Evolutionary conservation across 2,888 invertebrate species (phyloP).

Genomic region (Digitonthophagus gazella): DNA sequence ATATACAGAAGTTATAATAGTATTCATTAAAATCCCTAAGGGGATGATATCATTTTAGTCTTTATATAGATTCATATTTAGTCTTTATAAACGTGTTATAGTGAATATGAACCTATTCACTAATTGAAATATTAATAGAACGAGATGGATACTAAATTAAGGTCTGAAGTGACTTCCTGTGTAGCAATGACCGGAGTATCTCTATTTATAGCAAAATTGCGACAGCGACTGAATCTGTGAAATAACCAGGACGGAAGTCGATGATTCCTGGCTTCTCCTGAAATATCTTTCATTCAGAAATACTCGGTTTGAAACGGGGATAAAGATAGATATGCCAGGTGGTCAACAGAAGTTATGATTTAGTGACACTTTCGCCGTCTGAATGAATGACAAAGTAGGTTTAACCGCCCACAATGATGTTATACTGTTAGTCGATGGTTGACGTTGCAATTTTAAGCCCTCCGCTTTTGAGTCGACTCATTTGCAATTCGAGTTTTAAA

Average conservation of each 20-base stretch:
- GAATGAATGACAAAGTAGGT: neutral
- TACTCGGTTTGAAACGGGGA: neutral
- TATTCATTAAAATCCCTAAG: no score
- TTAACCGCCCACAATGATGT: no score
- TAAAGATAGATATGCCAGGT: neutral
- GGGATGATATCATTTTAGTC: no score
- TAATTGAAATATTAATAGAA: neutral
- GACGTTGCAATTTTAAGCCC: no score
- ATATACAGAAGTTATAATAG: neutral
- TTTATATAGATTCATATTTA: no score
- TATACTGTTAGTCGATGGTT: no score
- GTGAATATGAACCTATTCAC: no score
- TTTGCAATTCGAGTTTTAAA: no score
- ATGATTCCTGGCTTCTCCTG: neutral
- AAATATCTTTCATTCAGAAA: neutral
- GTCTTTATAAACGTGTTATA: no score
- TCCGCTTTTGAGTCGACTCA: no score
- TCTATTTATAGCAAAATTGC: neutral
- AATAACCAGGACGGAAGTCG: neutral
- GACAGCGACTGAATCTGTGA: neutral
- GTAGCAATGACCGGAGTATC: neutral
- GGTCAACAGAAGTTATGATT: neutral
- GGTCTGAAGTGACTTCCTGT: neutral
- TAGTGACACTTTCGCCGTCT: neutral
- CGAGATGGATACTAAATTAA: neutral